A percentile compares a stretch with the other conserved stretches of the same genome.
phyloP scores from a whole-genome alignment of 64 coral and sea anemone genomes.

The Platygyra sinensis region DNA sequence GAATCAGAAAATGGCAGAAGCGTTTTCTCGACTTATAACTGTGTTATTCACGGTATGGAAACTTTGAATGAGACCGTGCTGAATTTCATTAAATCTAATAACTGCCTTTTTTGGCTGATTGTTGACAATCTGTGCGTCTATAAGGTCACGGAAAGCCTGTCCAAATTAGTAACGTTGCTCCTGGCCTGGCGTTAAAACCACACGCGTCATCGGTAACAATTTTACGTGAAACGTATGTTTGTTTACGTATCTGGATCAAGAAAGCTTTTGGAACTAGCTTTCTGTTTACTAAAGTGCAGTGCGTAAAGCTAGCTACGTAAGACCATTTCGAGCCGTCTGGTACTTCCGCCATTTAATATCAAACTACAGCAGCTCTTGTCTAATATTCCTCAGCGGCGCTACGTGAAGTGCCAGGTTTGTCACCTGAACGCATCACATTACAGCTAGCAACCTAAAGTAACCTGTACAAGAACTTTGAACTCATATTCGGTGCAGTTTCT shows the following conservation, averaged over 20 bases:
- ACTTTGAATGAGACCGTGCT: background rate
- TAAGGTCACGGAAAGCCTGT: background rate
- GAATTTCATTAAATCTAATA: background rate
- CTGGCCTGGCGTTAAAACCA: background rate
- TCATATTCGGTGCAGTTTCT: background rate
- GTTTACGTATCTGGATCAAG: background rate
- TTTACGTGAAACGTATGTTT: background rate
- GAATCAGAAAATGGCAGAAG: background rate
- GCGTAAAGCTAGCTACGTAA: background rate
- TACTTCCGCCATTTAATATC: background rate
- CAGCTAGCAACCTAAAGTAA: background rate
- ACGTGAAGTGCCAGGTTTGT: background rate
- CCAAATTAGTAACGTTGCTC: background rate
- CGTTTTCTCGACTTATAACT: background rate
- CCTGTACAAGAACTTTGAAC: background rate
- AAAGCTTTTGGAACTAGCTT: background rate
- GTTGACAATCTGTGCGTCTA: background rate
- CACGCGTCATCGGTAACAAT: background rate
- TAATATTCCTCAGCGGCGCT: constrained; percentile 1
- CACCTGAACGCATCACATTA: background rate
- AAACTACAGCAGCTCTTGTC: background rate
- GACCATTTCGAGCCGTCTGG: background rate
- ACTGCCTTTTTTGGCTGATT: background rate
- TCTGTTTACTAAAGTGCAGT: background rate
- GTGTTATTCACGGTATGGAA: background rate